Base-by-base conservation (phyloP, 2,888 invertebrate species). In the Acholoe squamosa region DNA sequence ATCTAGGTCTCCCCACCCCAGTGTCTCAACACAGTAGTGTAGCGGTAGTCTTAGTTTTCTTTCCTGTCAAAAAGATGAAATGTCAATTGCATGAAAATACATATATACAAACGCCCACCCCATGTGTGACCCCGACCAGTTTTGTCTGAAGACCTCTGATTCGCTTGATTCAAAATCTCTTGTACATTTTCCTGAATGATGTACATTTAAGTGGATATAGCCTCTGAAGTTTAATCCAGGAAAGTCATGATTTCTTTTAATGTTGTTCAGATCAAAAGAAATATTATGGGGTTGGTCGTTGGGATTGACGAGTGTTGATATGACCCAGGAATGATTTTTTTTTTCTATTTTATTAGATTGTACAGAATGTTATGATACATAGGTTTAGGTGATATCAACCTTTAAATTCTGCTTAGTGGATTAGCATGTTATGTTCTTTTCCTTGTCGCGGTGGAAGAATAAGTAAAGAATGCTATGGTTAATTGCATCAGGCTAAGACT, bases 121-220 rank as follows among this genome's bases (percentile, higher is more conserved):
- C 10, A 43, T 43, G 43, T 43, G 28, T 28, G 25, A n/a, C n/a
- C 28, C 25, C 3, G 28, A 14, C 1, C 71, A 28, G 16, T 25
- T 28, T 7, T 0, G 28, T 71, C 25, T 5, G 28, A 14, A 71
- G 25, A 28, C 1, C 25, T 71, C 25, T 25, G 28, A 7, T n/a
- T 61, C 3, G 61, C 19, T 61, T n/a, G 61, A n/a, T 7, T n/a
- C 61, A 61, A 61, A 61, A 43, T 43, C 43, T 43, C 43, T 43
- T 43, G 43, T 61, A 61, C 61, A 61, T 61, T 61, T 61, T 61
- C 61, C 61, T 61, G n/a, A 61, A 61, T 12, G 61, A n/a, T 61
- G 14, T 61, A n/a, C 61, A 61, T 61, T n/a, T 22, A 61, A 3
- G n/a, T 61, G 3, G 19, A n/a, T 61, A 22, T 61, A 14, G 61